Percentiles rank a stretch among this genome's conserved stretches.
Conservation (phyloP, 2,888 invertebrate genomes). For the Thereva nobilitata region DNA sequence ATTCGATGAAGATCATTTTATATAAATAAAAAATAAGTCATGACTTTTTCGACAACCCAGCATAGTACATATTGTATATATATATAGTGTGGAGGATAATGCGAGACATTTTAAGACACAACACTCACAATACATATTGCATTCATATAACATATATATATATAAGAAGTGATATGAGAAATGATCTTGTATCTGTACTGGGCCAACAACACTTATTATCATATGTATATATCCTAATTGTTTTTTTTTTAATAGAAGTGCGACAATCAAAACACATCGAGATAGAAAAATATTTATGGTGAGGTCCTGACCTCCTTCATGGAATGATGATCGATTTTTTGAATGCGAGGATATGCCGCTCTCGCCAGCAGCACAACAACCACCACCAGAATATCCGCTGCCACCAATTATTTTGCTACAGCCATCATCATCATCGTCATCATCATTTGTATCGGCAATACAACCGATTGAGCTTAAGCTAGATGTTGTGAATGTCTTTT, state of each 20-base stretch:
- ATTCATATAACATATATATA: no score
- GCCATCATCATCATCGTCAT: conserved; percentile 21
- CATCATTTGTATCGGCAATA: conserved; percentile 10
- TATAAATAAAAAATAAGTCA: no score
- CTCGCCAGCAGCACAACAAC: conserved; percentile 14
- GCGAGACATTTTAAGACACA: no score
- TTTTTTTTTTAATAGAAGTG: conserved; percentile 12
- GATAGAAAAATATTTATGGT: conserved; percentile 12
- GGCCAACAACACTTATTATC: no score
- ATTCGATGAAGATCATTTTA: no score
- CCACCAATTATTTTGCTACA: background rate
- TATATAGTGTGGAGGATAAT: no score
- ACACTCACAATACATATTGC: no score
- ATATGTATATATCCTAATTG: background rate
- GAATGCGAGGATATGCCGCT: background rate
- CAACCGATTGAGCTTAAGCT: conserved; percentile 32
- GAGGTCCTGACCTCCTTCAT: conserved; percentile 62
- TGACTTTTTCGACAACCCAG: no score
- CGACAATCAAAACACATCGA: conserved; percentile 25
- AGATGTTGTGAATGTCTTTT: conserved; percentile 20
- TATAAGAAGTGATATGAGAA: no score
- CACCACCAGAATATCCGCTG: conserved; percentile 19
- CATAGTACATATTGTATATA: no score
- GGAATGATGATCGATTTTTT: conserved; percentile 67
- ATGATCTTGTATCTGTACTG: no score